Base-by-base conservation (phyloP, 2,797 vertebrate genomes). In the Mus spretus region DNA sequence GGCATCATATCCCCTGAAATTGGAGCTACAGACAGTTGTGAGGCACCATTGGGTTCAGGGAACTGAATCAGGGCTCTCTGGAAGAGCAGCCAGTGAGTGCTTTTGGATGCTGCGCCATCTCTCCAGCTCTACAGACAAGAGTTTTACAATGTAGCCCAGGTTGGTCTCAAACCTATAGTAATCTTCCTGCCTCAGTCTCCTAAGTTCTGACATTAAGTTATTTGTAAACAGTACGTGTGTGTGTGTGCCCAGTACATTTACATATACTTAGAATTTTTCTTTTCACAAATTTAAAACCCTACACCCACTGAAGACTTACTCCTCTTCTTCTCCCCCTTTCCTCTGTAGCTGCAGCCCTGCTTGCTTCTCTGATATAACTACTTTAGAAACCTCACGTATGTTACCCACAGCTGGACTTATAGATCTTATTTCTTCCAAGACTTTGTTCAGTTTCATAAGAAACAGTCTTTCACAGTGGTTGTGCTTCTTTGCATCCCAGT, bases 221-320 rank as follows among this genome's bases (percentile, higher is more conserved):
- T 61, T 37, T 50, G 20, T 63, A 53, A 75, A 82, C 50, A 50
- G 24, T 57, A 26, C 47, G 57, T 72, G 15, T 44, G n/a, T 57
- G 12, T 47, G 28, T 31, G 47, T 50, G 15, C 26, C 19, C 44
- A 53, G 81, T 26, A 70, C 70, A 50, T 59, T 61, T 47, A 40
- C 40, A 53, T 24, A 28, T 61, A 17, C 44, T 15, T 11, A 57
- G 15, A 70, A 67, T 26, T 78, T 78, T 61, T 57, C n/a, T 78
- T 78, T 61, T 57, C 65, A 89, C 6, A 94, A 84, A n/a, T 67
- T 74, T 67, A 50, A 90, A 94, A 84, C 37, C 65, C 50, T 86
- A 12, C 40, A 57, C 9, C 19, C n/a, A 67, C 3, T 78, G 61
- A 65, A 67, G 11, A 50, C 70, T 1, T 47, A 40, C 13, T 65